A percentile compares a stretch with the other conserved stretches of the same genome.
phyloP scores from a whole-genome alignment of 2,797 vertebrate species.

The Syncerus caffer region DNA sequence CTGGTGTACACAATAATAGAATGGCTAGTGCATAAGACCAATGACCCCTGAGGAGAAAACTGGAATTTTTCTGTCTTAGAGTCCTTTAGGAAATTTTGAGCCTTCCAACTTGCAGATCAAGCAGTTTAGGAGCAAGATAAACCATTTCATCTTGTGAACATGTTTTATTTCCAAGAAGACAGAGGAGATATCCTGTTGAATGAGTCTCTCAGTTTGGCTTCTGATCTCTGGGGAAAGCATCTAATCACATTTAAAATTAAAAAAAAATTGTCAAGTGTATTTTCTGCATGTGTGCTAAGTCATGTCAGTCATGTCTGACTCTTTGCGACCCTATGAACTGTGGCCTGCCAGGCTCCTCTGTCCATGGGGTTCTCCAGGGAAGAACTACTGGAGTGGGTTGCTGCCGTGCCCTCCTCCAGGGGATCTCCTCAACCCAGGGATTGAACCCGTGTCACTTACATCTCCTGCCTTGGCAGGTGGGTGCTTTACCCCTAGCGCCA shows the following conservation, averaged over 20 bases:
- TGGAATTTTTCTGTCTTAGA: background rate
- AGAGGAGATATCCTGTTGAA: background rate
- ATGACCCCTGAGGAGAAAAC: background rate
- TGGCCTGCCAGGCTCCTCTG: background rate
- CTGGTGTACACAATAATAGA: background rate
- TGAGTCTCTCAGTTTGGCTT: background rate
- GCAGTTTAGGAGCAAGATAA: background rate
- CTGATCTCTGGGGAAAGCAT: background rate
- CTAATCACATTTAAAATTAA: background rate
- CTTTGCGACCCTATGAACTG: background rate
- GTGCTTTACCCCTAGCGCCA: fast-evolving
- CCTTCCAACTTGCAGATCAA: background rate
- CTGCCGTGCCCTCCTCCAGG: background rate
- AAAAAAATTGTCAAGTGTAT: background rate
- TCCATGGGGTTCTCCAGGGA: background rate
- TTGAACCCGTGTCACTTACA: background rate
- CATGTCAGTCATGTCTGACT: background rate
- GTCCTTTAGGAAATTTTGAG: background rate
- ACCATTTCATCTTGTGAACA: background rate
- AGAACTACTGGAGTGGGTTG: background rate
- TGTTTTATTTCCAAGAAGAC: background rate
- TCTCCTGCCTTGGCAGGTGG: background rate
- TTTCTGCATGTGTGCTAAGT: background rate
- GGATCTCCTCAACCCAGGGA: background rate
- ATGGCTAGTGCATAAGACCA: background rate